phyloP scores from a whole-genome alignment of 2,797 vertebrate genomes.

The Nannoperca obscura region DNA sequence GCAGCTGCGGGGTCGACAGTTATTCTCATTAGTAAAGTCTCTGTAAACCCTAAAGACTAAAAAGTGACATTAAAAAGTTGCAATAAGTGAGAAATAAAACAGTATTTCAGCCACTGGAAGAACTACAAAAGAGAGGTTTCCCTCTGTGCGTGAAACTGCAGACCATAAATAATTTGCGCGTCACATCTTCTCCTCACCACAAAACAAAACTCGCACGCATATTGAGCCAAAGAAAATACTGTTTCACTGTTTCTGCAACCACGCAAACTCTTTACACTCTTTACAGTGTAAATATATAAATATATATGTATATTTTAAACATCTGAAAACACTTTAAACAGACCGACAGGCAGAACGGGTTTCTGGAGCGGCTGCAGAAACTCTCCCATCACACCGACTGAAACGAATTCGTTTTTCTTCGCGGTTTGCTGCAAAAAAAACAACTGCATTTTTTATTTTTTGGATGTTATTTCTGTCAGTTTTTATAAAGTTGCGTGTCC shows the following conservation, averaged over 20 bases:
- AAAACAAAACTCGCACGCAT: background rate
- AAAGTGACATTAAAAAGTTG: background rate
- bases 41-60: background rate
- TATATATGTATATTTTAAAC: conserved; percentile 18
- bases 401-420: conserved; percentile 63
- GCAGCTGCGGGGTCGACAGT: background rate
- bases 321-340: conserved; percentile 35
- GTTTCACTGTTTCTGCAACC: conserved; percentile 6
- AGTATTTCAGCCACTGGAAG: background rate
- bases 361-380: too few relatives aligned
- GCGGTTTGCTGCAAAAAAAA: conserved; percentile 28
- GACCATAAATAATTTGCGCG: conserved; percentile 19
- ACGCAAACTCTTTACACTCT: background rate
- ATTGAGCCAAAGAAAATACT: conserved; percentile 20
- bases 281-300: too few relatives aligned
- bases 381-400: conserved; percentile 46
- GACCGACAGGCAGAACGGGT: too few relatives aligned
- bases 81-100: background rate
- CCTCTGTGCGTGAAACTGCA: background rate
- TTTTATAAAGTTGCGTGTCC: too few relatives aligned
- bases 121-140: background rate
- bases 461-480: background rate
- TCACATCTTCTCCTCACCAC: background rate
- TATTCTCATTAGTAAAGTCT: background rate
- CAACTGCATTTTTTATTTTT: background rate